Evolutionary conservation across 2,113 vertebrate genomes (phyloP), one percentile per base, ranked within the genome.

Genomic region (Chaetura pelagica): DNA sequence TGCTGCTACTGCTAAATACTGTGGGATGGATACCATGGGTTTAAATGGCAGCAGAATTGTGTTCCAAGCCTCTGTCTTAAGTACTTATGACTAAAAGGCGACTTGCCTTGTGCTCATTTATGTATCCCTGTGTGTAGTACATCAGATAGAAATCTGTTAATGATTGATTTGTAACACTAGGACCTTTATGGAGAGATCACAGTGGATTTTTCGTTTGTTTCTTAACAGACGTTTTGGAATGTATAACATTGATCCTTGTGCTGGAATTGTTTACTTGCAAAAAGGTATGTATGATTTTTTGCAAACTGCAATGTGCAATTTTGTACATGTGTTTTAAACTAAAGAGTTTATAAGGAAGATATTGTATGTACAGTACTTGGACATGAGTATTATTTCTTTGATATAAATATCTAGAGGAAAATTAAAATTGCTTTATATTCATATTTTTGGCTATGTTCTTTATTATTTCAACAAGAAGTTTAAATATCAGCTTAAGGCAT

Each of bases 351-450:
- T 97, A 97, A 96, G 92, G 69, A 96, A 94, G 89, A 97, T 96
- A 96, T 90, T 96, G 95, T 97, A 95, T 97, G 95, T 97, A 95
- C 89, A 96, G 52, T 95, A 96, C 95, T 96, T 97, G 95, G 93
- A 96, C 92, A 92, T 91, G 93, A 94, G 90, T 97, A 96, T 97
- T 95, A 93, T 89, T 97, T 96, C 96, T 97, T 97, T 97, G 94
- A 97, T 97, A 97, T 93, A 96, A 97, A 92, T 95, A 97, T 96
- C 81, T 95, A 95, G 80, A 94, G 66, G 83, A 82, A 88, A 89
- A 97, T 96, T 97, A 97, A 97, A 97, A 95, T 79, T 91, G 89
- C 91, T 97, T 97, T 97, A 97, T 97, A 97, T 97, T 97, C 88
- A 97, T 97, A 97, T 94, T 92, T 95, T 92, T 84, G 83, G 85